Percentiles rank a stretch among this genome's conserved stretches.
Conservation (phyloP, 2,113 vertebrate species). For the Ageneiosus marmoratus region DNA sequence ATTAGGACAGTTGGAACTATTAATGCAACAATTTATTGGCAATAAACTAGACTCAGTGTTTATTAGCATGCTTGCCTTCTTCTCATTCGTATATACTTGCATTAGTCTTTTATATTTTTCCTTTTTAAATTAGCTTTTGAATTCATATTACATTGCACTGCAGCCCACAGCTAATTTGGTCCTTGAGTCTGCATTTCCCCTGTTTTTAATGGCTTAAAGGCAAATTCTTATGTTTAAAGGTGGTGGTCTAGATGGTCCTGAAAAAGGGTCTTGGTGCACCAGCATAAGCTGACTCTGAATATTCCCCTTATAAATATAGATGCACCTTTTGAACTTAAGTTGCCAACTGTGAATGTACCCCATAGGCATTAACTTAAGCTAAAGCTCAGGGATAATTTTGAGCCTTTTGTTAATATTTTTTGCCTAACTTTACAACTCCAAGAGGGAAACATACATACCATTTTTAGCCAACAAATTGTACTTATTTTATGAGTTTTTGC, state of each 20-base stretch:
- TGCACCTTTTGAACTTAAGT: not conserved
- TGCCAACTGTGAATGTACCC: not conserved
- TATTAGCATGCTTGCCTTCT: not conserved
- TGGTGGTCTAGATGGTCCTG: not conserved
- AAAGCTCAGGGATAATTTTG: slow-evolving; percentile 1
- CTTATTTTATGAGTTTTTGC: not conserved
- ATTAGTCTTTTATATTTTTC: not conserved
- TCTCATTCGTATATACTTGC: not conserved
- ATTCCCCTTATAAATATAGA: not conserved
- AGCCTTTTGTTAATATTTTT: not conserved
- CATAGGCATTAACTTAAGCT: not conserved
- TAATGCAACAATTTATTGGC: not conserved
- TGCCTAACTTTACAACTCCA: not conserved
- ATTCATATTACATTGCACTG: not conserved
- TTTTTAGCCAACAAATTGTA: not conserved
- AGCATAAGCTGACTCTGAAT: not conserved
- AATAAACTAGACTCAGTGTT: not conserved
- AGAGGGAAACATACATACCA: not conserved
- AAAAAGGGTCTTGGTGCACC: not conserved
- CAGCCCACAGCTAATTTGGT: not conserved
- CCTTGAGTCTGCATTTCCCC: not conserved
- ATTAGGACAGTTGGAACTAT: not conserved
- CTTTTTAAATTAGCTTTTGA: not conserved
- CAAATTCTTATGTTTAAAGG: not conserved
- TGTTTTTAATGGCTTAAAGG: not conserved